Base-by-base conservation (phyloP, 2,888 invertebrate species). In the Drosophila silvestris region DNA sequence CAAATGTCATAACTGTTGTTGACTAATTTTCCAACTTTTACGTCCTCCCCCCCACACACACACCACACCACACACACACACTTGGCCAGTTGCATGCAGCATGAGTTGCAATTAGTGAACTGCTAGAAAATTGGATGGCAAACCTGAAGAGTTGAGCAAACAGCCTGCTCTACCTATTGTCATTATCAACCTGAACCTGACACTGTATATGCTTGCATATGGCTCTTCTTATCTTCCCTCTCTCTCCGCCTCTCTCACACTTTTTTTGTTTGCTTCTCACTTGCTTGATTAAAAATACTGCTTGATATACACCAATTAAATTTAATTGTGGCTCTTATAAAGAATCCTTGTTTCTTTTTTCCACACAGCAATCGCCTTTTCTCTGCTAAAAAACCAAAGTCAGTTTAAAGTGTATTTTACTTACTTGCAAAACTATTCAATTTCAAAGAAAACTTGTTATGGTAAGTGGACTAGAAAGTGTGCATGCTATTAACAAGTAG, bases 101-200 rank as follows among this genome's bases (percentile, higher is more conserved):
- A 79, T 77, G 77, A 79, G 68, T 77, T 79, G 79, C 79, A 79
- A 79, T 79, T 79, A 79, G 79, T 65, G 58, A 60, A 33, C 68
- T 81, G 77, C 64, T 65, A 41, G 26, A 62, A 63, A 68, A 69
- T 54, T 70, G 51, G 22, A 50, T 32, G 14, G 57, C 44, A 39
- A 39, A 63, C 53, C 65, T 58, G 57, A 50, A 56, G 67, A 44
- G 65, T 69, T 76, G 59, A 59, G 61, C 72, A 54, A 59, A 62
- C 65, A 62, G 62, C 33, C 22, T 51, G 61, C 32, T 50, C 6
- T 19, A 50, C 47, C 35, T 54, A 59, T 62, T 71, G 57, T 53
- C 28, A 53, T 58, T 57, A 71, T 35, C 60, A 62, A 51, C 47
- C 50, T 47, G 47, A 26, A 47, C 47, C 41, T 26, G 47, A 26